Base-by-base conservation (phyloP, 2,888 invertebrate genomes). In the Ellobium chinense region DNA sequence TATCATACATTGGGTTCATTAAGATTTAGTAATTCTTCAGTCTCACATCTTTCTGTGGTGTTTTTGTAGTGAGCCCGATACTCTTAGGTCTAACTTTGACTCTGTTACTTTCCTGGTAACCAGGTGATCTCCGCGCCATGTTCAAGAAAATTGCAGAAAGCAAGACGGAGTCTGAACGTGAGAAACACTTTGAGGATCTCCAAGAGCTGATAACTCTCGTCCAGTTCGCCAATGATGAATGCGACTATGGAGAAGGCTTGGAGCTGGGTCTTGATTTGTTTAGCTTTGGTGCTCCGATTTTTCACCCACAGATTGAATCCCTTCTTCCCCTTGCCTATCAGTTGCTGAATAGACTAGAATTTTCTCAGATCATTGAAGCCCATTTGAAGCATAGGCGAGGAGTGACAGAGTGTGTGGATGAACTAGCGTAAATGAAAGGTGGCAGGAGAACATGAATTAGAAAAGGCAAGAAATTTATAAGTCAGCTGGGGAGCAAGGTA, bases 231-330 rank as follows among this genome's bases (percentile, higher is more conserved):
- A 95, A 96, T 79, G 99, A 99, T 91, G 99, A 99, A 92, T 96
- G 96, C 91, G 98, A 99, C 92, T 98, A 97, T 93, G 99, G 98
- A 0, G 97, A 97, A 76, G 96, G 97, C 0, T 93, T 99, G 1
- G 98, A 99, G 92, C 94, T 97, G 56, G 98, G 97, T 0, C 95
- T 97, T 85, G 96, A 97, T 92, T 93, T 99, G 69, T 97, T 98
- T 91, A 95, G 95, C 83, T 96, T 88, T 74, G 92, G 93, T 4
- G 88, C 95, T 80, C 97, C 97, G 0, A 92, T 95, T 82, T 94
- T 98, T 27, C 96, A 97, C 91, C 93, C 94, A 3, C 94, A 95
- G 63, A 94, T 95, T 2, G 91, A 95, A 54, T 95, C 95, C 82
- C 94, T 96, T 86, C 93, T 98, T 37, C 94, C 95, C 24, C 95